Percentiles rank a stretch among this genome's conserved stretches.
These are phyloP conservation scores for Portunus trituberculatus DNA, from an alignment of 1,140 invertebrate species.

Conservation along the genomic window DNA sequence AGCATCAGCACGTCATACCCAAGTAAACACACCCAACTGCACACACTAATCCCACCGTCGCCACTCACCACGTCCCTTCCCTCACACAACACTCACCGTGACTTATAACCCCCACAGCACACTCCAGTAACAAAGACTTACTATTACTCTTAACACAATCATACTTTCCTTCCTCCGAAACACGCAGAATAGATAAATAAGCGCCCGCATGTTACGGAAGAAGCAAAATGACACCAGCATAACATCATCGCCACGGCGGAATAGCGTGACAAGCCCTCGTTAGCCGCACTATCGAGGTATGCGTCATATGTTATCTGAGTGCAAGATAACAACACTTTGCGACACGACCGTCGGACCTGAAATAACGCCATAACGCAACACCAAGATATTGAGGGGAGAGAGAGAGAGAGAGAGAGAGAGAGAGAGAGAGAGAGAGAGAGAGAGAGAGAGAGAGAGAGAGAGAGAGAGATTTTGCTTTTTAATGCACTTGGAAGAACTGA, in stretches of 20 bases:
- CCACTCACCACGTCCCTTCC: not conserved
- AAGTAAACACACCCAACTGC: too few species aligned
- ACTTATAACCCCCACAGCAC: not conserved
- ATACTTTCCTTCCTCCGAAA: not conserved
- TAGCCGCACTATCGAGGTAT: not conserved
- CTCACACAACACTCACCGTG: not conserved
- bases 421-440: slow-evolving; percentile 42
- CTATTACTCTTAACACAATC: not conserved
- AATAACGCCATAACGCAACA: not conserved
- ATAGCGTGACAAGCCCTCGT: not conserved
- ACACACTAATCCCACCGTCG: not conserved
- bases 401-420: slow-evolving; percentile 22
- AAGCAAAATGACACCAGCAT: not conserved
- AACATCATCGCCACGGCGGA: not conserved
- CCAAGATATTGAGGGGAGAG: not conserved
- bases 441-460: not conserved
- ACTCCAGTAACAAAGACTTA: not conserved
- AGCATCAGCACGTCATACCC: too few species aligned
- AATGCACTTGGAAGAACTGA: too few species aligned
- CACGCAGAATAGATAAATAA: slow-evolving; percentile 2
- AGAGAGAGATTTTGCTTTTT: too few species aligned
- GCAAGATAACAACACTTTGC: not conserved
- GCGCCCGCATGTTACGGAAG: not conserved
- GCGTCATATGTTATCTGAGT: not conserved
- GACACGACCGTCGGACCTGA: not conserved